phyloP scores from a whole-genome alignment of 1,140 invertebrate genomes.

The Drosophila saltans region DNA sequence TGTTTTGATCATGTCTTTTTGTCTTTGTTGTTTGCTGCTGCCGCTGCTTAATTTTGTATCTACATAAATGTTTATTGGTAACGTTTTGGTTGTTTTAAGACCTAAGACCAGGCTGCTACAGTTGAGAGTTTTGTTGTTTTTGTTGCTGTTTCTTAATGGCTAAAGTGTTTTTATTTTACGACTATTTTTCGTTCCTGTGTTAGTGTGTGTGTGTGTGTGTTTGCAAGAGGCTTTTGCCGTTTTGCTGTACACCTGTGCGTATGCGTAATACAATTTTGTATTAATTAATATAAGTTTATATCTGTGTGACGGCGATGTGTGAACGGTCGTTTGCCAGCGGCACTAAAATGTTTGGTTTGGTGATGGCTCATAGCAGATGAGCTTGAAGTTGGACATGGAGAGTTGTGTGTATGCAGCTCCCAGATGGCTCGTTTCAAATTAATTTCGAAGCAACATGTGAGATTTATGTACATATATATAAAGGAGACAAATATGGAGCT shows the following conservation, averaged over 20 bases:
- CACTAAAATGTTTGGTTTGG: slow-evolving; percentile 56
- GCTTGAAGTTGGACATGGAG: slow-evolving; percentile 27
- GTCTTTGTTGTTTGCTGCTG: neutral
- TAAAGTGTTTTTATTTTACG: slow-evolving; percentile 72
- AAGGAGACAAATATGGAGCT: slow-evolving; percentile 18
- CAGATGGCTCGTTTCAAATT: slow-evolving; percentile 67
- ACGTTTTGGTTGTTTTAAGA: slow-evolving; percentile 22
- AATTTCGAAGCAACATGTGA: slow-evolving; percentile 73
- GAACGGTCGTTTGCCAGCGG: slow-evolving; percentile 42
- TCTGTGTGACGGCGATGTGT: slow-evolving; percentile 13
- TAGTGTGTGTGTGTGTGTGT: slow-evolving; percentile 22
- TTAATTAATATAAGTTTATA: slow-evolving; percentile 71
- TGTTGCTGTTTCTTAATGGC: slow-evolving; percentile 61
- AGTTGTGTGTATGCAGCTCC: slow-evolving; percentile 22
- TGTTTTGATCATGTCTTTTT: slow-evolving; percentile 41
- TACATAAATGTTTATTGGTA: slow-evolving; percentile 43
- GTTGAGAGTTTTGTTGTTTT: slow-evolving; percentile 18
- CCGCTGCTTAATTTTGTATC: slow-evolving; percentile 50
- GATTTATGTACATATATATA: slow-evolving; percentile 42
- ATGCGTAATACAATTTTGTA: slow-evolving; percentile 79
- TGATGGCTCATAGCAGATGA: slow-evolving; percentile 56
- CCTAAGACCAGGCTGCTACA: slow-evolving; percentile 5
- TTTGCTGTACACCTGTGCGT: slow-evolving; percentile 68
- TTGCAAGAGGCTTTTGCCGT: slow-evolving; percentile 6
- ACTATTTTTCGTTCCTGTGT: slow-evolving; percentile 48